Base-by-base conservation (phyloP, 2,113 vertebrate genomes). In the Triplophysa tibetana region DNA sequence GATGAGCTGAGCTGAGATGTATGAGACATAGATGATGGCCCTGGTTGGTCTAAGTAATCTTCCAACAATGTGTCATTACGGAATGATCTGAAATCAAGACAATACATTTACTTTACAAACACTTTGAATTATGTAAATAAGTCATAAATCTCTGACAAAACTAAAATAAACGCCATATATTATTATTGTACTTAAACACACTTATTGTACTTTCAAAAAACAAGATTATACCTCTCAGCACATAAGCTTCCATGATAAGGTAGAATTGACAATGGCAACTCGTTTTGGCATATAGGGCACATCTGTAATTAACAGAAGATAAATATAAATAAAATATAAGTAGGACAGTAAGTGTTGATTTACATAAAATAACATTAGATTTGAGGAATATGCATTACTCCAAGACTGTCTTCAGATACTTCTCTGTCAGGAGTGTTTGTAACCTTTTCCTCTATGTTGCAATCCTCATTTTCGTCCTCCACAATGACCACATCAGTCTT, bases 211-310 rank as follows among this genome's bases (percentile, higher is more conserved):
- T 65, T 33, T 19, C 4, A 65, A 65, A 65, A 19, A 38, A 16
- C 14, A 13, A 54, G 16, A 1, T 10, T 38, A 38, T 38, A 65
- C 63, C 29, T 65, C 29, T 65, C 63, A 54, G 52, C 61, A 63
- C 61, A 63, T 17, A n/a, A 38, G 19, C 52, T 54, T 2, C 52
- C 29, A 65, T 65, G 29, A 65, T 65, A 65, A 65, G 63, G 63
- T n/a, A 65, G 17, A 19, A 65, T 17, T 4, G 63, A 65, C 29
- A 65, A 38, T 10, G 63, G 29, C 17, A 41, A 10, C 63, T 65
- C 63, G 8, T 41, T 65, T n/a, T 65, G 63, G 63, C 63, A 65
- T 41, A 65, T 65, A 65, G 63, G 63, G 63, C 63, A 65, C 29
- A 65, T 12, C 63, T 41, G 29, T 4, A 65, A 38, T 10, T 16